Base-by-base conservation (phyloP, 2,888 invertebrate species). In the Drosophila affinis region DNA sequence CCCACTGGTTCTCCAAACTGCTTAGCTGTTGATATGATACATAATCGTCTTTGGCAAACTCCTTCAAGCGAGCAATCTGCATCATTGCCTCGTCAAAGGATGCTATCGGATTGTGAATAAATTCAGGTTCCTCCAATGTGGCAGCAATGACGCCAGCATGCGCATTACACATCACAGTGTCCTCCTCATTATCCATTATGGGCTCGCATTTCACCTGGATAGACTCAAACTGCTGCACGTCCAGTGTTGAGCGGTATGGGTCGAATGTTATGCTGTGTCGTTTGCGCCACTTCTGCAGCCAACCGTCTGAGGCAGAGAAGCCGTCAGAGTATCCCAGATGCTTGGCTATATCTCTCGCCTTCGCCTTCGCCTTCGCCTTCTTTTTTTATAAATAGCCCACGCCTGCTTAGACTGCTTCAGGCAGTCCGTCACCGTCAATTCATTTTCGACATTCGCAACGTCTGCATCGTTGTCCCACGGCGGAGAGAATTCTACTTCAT, bases 261-360 rank as follows among this genome's bases (percentile, higher is more conserved):
- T 45, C 45, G 24, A 45, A 68, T 0, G 18, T 32, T 17, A 67
- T 34, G 44, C 68, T 67, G 67, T 67, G 57, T 9, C 67, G 49
- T 10, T 49, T 67, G 6, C 56, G 68, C 67, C 67, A 67, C 44
- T 68, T 67, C 14, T 68, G 48, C 17, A 67, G 49, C 67, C 67
- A 67, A 9, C 49, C 45, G 6, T 49, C 18, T 9, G 67, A 67
- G n/a, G 67, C 67, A 0, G 57, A 56, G 10, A 67, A 67, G 6
- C 17, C 44, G 3, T 18, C 10, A 3, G 24, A 6, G 32, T 34
- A 49, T 10, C 67, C 67, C 44, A 39, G 27, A 10, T 68, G 29
- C 7, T 45, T 9, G 1, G 67, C 67, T 17, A 68, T 32, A 17
- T 68, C 57, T 24, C 48, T 32, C 1, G 67, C 67, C 18, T 67